These are phyloP conservation scores for Lapara coniferarum DNA, from an alignment of 2,888 invertebrate genomes.

Conservation along the genomic window DNA sequence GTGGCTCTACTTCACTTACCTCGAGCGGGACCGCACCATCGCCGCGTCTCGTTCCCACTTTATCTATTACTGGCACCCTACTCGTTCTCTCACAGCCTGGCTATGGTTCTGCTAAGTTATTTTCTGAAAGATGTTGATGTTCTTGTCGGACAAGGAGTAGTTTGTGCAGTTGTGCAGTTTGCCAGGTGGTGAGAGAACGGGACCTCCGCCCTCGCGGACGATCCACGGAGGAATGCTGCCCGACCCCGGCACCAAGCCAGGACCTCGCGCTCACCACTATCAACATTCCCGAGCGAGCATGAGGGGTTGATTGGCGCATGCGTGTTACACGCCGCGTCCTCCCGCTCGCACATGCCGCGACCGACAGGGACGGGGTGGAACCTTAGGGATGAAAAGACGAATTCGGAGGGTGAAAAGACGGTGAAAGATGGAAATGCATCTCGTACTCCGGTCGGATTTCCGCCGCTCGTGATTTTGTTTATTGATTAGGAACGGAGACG, in stretches of 20 bases:
- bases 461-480: conserved; percentile 81
- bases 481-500: conserved; percentile 74
- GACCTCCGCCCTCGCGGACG: conserved; percentile 80
- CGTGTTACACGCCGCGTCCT: conserved; percentile 56
- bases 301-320: conserved; percentile 79
- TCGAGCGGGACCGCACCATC: conserved; percentile 73
- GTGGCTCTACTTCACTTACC: conserved; percentile 79
- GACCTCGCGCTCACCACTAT: conserved; percentile 72
- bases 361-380: conserved; percentile 58
- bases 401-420: conserved; percentile 81
- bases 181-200: conserved; percentile 76
- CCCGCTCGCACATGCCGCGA: conserved; percentile 56
- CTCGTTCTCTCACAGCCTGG: conserved; percentile 80
- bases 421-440: conserved; percentile 83
- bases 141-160: conserved; percentile 16
- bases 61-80: conserved; percentile 61
- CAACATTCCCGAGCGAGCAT: conserved; percentile 71
- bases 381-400: conserved; percentile 78
- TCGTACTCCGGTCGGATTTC: conserved; percentile 81
- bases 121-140: neutral
- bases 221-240: conserved; percentile 78
- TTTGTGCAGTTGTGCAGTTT: conserved; percentile 52
- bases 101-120: conserved; percentile 1
- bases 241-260: conserved; percentile 72
- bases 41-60: conserved; percentile 81